Conservation (phyloP, 2,113 vertebrate species). For the Gymnobelideus leadbeateri region DNA sequence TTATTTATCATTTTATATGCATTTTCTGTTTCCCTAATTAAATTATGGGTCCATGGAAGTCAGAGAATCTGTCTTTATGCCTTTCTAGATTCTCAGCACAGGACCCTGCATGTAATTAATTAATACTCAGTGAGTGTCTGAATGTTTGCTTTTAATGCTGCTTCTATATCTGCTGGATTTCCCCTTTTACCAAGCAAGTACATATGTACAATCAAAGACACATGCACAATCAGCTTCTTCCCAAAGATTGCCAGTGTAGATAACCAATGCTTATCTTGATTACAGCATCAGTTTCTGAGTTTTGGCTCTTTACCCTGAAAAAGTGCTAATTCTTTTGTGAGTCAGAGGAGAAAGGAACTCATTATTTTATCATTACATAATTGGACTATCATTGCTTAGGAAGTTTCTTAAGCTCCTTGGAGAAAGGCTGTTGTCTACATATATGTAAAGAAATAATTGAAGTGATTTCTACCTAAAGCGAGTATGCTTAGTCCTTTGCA, state of each 20-base stretch:
- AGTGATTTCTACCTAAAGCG: not conserved
- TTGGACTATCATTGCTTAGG: not conserved
- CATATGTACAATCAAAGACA: not conserved
- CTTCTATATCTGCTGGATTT: not conserved
- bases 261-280: not conserved
- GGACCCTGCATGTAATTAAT: not conserved
- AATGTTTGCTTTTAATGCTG: not conserved
- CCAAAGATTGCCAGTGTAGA: not conserved
- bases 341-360: not conserved
- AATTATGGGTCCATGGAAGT: not conserved
- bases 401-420: not conserved
- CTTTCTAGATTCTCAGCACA: not conserved
- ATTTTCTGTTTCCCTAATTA: not conserved
- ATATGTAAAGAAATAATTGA: not conserved
- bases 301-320: not conserved
- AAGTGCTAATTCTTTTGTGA: not conserved
- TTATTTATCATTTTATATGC: not conserved
- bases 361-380: not conserved
- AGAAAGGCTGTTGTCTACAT: not conserved
- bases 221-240: not conserved
- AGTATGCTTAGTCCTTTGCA: not conserved
- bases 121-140: not conserved
- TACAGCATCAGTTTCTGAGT: not conserved
- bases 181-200: not conserved
- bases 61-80: not conserved